Conservation (phyloP, 2,797 vertebrate genomes). For the Enteromius viviparus region DNA sequence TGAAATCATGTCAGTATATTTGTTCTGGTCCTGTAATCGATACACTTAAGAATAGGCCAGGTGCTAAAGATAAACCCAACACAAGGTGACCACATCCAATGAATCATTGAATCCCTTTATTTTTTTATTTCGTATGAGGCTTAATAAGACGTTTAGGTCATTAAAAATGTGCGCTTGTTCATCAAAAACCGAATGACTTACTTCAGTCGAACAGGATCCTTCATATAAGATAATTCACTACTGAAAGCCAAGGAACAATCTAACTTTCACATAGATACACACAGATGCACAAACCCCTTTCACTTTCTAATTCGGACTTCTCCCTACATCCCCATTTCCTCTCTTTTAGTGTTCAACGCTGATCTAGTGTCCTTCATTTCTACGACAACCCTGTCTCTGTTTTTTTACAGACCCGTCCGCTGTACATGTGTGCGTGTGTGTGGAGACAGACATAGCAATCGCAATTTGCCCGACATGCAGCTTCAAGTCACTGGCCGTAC, state of each 20-base stretch:
- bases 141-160: constrained; percentile 18
- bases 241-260: constrained; percentile 16
- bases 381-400: neutral
- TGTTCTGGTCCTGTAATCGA: neutral
- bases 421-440: constrained; percentile 35
- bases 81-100: constrained; percentile 15
- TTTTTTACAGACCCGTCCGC: constrained; percentile 1
- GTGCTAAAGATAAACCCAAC: constrained; percentile 14
- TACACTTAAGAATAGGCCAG: neutral
- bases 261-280: constrained; percentile 25
- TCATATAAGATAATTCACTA: constrained; percentile 23
- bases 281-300: constrained; percentile 10
- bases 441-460: constrained; percentile 40
- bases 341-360: constrained; percentile 24
- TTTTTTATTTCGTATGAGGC: constrained; percentile 4
- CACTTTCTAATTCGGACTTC: constrained; percentile 3
- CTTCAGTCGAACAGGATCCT: constrained; percentile 4
- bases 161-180: constrained; percentile 32
- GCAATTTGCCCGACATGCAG: constrained; percentile 49
- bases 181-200: constrained; percentile 14
- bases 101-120: constrained; percentile 40
- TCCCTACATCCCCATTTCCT: neutral
- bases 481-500: constrained; percentile 49
- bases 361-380: constrained; percentile 23
- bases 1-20: constrained; percentile 6